Percentiles rank a stretch among this genome's conserved stretches.
These are phyloP conservation scores for Drosophila mayri DNA, from an alignment of 1,140 invertebrate genomes.

Conservation along the genomic window DNA sequence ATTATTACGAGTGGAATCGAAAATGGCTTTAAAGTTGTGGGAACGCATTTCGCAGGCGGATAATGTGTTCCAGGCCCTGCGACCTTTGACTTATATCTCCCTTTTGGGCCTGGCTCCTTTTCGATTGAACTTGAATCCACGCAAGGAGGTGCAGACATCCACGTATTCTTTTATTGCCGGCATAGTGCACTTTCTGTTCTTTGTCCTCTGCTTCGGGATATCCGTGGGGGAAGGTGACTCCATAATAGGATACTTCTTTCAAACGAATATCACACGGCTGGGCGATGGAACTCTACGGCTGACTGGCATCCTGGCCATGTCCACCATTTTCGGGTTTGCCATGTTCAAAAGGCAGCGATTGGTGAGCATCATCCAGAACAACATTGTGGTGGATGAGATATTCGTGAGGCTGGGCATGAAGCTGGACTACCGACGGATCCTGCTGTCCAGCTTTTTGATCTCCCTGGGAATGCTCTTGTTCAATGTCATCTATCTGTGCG, in stretches of 20 bases:
- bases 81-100: conserved; percentile 73
- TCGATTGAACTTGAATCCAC: conserved; percentile 64
- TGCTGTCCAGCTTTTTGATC: conserved; percentile 68
- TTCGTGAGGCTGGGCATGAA: conserved; percentile 77
- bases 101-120: conserved; percentile 79
- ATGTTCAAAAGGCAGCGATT: conserved; percentile 72
- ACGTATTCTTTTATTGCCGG: conserved; percentile 68
- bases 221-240: conserved; percentile 71
- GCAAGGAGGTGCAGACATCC: conserved; percentile 77
- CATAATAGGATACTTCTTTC: conserved; percentile 82
- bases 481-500: conserved; percentile 76
- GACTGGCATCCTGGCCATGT: conserved; percentile 80
- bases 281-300: conserved; percentile 72
- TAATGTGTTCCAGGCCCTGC: conserved; percentile 79
- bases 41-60: conserved; percentile 77
- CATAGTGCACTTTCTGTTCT: conserved; percentile 78
- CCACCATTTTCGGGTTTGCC: conserved; percentile 76
- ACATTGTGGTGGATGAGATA: conserved; percentile 76
- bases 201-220: conserved; percentile 69
- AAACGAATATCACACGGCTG: conserved; percentile 78
- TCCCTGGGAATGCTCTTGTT: conserved; percentile 76
- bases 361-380: conserved; percentile 75
- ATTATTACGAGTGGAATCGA: not conserved
- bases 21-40: conserved; percentile 71
- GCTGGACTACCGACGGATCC: conserved; percentile 69